phyloP scores from a whole-genome alignment of 2,113 vertebrate genomes.

The Paedocypris sp. region DNA sequence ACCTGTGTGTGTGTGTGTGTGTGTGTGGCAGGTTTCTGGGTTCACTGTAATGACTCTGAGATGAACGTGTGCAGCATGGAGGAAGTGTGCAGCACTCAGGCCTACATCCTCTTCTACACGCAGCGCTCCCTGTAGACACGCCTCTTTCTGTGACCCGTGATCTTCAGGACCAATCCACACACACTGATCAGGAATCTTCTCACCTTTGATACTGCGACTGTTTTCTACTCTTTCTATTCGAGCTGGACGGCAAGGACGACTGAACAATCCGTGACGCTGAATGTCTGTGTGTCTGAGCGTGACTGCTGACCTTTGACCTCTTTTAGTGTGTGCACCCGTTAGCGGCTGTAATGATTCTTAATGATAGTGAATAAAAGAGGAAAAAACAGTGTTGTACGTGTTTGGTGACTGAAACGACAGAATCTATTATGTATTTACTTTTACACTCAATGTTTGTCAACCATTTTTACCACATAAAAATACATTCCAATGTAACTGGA shows the following conservation, averaged over 20 bases:
- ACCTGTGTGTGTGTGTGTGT: not conserved
- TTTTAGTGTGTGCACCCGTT: conserved; percentile 64
- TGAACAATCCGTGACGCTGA: conserved; percentile 68
- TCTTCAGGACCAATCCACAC: conserved; percentile 32
- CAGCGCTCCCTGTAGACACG: conserved; percentile 77
- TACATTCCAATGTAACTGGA: too few relatives aligned
- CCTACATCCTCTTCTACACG: conserved; percentile 98
- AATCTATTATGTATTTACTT: too few relatives aligned
- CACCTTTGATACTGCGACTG: conserved; percentile 60
- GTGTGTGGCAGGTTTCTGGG: conserved; percentile 82
- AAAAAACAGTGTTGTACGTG: conserved; percentile 7
- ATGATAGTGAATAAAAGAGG: conserved; percentile 61
- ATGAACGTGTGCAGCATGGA: conserved; percentile 98
- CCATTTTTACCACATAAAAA: too few relatives aligned
- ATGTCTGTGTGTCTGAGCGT: conserved; percentile 50
- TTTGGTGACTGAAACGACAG: not conserved
- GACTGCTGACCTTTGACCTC: conserved; percentile 43
- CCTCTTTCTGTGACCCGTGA: conserved; percentile 31
- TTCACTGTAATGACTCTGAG: conserved; percentile 98
- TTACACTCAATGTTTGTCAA: too few relatives aligned
- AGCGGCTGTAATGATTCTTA: conserved; percentile 61
- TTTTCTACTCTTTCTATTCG: conserved; percentile 68
- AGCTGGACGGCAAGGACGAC: conserved; percentile 43
- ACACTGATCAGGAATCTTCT: conserved; percentile 63
- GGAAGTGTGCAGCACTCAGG: conserved; percentile 98